Evolutionary conservation across 2,113 vertebrate genomes (phyloP).

Genomic region (Haliaeetus leucogaster): DNA sequence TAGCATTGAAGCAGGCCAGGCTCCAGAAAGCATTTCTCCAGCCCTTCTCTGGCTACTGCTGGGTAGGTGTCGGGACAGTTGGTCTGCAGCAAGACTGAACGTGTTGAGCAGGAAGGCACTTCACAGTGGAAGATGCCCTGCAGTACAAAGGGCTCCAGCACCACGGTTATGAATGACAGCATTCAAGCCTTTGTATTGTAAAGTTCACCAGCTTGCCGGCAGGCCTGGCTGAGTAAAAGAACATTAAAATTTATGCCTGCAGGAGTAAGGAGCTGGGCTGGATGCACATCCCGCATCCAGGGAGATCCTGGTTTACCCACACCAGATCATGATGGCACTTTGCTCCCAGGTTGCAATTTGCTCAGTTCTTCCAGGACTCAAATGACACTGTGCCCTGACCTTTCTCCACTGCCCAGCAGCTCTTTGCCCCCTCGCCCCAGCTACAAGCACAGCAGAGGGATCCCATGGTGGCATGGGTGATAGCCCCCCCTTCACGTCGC

Average conservation of each 20-base stretch:
- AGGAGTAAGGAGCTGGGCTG: not conserved
- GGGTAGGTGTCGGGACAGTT: not conserved
- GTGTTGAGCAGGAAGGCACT: not conserved
- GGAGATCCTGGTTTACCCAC: not conserved
- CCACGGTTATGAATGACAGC: not conserved
- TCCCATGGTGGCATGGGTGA: no score
- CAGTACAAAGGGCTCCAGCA: not conserved
- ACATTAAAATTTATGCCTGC: rapidly evolving
- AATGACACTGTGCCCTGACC: not conserved
- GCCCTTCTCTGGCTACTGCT: not conserved
- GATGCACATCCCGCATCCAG: not conserved
- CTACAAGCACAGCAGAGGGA: not conserved
- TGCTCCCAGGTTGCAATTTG: not conserved
- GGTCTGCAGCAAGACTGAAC: not conserved
- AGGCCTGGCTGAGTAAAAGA: not conserved
- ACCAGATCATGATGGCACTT: not conserved
- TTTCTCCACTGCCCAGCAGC: not conserved
- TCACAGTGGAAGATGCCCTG: not conserved
- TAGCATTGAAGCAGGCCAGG: not conserved
- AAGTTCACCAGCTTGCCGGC: not conserved
- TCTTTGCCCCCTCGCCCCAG: not conserved
- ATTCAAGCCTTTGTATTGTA: not conserved
- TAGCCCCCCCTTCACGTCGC: rapidly evolving
- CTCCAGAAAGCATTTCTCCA: not conserved
- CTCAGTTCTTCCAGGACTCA: not conserved